A percentile compares a stretch with the other conserved stretches of the same genome.
These are phyloP conservation scores for Chironomus tepperi DNA, from an alignment of 1,140 invertebrate genomes.

Conservation along the genomic window DNA sequence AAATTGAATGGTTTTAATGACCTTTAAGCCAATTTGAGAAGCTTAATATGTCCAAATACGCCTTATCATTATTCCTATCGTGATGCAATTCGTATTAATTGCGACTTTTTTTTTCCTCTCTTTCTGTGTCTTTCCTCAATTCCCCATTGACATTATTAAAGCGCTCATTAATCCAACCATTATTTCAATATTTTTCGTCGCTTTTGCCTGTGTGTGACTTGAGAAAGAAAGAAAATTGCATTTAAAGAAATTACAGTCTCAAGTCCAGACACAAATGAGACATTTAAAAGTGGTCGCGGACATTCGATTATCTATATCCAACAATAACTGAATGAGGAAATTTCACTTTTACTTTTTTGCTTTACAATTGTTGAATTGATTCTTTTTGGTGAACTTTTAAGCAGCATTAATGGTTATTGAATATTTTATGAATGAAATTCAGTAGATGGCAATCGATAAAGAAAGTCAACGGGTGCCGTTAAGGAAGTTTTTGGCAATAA, in stretches of 20 bases:
- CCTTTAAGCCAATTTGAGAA: no score
- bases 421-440: not conserved
- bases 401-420: not conserved
- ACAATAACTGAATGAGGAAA: not conserved
- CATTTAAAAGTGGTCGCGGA: constrained; percentile 1
- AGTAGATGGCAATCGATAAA: no score
- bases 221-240: not conserved
- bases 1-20: no score
- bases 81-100: not conserved
- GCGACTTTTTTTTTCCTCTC: not conserved
- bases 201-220: not conserved
- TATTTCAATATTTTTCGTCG: not conserved
- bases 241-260: not conserved
- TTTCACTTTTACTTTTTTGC: constrained; percentile 8
- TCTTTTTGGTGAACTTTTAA: not conserved
- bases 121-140: not conserved
- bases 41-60: no score
- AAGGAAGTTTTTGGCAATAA: no score
- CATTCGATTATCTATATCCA: constrained; percentile 6
- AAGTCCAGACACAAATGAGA: constrained; percentile 6
- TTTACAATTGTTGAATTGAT: constrained; percentile 5
- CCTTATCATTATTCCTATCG: not conserved
- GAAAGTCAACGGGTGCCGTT: no score
- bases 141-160: not conserved
- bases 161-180: no score